phyloP scores from a whole-genome alignment of 2,113 vertebrate genomes.

The Varanus salvator region DNA sequence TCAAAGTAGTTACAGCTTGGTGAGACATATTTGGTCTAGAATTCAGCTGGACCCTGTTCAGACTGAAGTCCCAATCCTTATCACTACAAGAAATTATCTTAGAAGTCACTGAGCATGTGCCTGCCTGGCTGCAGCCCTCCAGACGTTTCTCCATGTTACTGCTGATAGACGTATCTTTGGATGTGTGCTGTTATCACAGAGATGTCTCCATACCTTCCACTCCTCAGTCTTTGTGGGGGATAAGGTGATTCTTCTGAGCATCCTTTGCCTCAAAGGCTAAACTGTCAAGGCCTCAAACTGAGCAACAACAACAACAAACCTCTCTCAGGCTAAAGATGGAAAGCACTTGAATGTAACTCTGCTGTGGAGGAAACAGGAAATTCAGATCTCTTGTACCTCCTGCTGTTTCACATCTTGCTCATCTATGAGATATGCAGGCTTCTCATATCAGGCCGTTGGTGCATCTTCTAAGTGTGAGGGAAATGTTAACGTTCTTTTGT shows the following conservation, averaged over 20 bases:
- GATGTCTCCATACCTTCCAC: constrained; percentile 1
- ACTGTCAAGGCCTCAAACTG: constrained; percentile 8
- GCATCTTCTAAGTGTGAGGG: not conserved
- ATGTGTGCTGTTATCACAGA: constrained; percentile 2
- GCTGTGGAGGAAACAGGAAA: not conserved
- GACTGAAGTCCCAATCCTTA: not conserved
- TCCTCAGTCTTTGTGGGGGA: not conserved
- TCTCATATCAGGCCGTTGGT: not conserved
- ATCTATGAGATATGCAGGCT: not conserved
- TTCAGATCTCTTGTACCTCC: not conserved
- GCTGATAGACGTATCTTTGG: constrained; percentile 13
- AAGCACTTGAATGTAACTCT: constrained; percentile 16
- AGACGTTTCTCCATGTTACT: constrained; percentile 19
- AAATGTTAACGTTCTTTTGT: not conserved
- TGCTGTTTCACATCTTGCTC: not conserved
- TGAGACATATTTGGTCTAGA: constrained; percentile 25
- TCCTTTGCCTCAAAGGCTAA: not conserved
- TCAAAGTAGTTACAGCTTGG: constrained; percentile 8
- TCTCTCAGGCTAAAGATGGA: not conserved
- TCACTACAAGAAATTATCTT: accelerated
- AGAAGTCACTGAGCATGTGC: not conserved
- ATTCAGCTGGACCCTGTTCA: not conserved
- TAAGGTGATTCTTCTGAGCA: not conserved
- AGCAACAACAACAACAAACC: not conserved
- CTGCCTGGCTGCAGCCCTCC: not conserved